Evolutionary conservation across 2,888 invertebrate species (phyloP).

Genomic region (Callyntrura sp.): DNA sequence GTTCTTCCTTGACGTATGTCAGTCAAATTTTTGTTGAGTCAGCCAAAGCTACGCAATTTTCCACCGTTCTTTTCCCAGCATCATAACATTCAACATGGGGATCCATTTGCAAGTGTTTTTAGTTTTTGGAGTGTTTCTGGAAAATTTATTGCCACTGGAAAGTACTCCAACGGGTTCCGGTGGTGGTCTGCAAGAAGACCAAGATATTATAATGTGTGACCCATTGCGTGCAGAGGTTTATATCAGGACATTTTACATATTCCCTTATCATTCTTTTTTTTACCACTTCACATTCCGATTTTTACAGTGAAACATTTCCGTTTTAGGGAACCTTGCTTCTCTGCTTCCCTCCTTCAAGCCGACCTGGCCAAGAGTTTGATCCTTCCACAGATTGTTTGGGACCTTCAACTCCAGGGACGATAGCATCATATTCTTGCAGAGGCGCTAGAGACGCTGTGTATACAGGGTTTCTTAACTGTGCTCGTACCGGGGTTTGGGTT

Average conservation of each 20-base stretch:
- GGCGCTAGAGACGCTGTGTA: slow-evolving; percentile 41
- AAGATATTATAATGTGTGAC: slow-evolving; percentile 30
- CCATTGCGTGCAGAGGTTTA: slow-evolving; percentile 53
- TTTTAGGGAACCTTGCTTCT: slow-evolving; percentile 65
- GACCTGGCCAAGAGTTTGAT: slow-evolving; percentile 16
- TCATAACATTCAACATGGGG: too few relatives aligned
- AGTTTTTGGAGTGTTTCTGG: background rate
- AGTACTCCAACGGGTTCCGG: slow-evolving; percentile 14
- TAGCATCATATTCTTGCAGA: slow-evolving; percentile 68
- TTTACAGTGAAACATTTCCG: background rate
- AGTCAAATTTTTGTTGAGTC: too few relatives aligned
- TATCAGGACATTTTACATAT: background rate
- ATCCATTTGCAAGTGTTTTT: background rate
- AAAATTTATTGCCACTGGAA: background rate
- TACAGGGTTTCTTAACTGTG: slow-evolving; percentile 63
- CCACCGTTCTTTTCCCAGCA: too few relatives aligned
- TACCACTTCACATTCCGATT: background rate
- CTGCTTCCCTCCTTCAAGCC: slow-evolving; percentile 58
- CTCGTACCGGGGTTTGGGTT: slow-evolving; percentile 61
- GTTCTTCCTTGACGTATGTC: too few relatives aligned
- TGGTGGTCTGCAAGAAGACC: background rate
- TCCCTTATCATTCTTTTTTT: too few relatives aligned
- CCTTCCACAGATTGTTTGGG: slow-evolving; percentile 46
- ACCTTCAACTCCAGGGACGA: slow-evolving; percentile 65
- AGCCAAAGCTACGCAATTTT: too few relatives aligned